Evolutionary conservation across 2,797 vertebrate species (phyloP).

Genomic region (Peromyscus melanophrys): DNA sequence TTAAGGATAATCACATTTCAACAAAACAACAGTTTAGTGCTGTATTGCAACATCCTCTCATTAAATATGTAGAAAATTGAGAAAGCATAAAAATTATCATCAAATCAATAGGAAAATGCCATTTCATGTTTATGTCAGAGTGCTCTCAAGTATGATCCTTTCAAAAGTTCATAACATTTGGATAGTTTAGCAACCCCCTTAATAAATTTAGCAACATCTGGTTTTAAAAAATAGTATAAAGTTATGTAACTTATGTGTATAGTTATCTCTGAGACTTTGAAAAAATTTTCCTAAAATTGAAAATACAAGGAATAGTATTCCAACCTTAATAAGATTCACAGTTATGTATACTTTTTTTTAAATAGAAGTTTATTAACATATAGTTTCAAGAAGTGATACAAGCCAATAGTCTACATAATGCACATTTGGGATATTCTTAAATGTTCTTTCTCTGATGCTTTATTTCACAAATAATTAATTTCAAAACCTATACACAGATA

Average conservation of each 20-base stretch:
- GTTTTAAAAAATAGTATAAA: slow-evolving; percentile 7
- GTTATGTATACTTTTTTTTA: neutral
- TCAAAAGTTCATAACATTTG: neutral
- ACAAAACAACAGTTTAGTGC: neutral
- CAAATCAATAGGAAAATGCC: neutral
- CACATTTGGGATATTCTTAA: neutral
- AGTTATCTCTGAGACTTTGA: neutral
- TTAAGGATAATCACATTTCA: neutral
- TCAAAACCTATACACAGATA: slow-evolving; percentile 8
- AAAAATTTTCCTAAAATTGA: neutral
- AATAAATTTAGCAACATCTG: neutral
- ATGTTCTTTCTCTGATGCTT: neutral
- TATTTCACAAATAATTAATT: slow-evolving; percentile 22
- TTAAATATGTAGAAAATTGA: neutral
- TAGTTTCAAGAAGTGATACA: slow-evolving; percentile 26
- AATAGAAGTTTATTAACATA: slow-evolving; percentile 19
- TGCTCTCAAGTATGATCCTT: neutral
- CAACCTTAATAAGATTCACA: neutral
- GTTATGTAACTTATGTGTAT: neutral
- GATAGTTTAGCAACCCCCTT: neutral
- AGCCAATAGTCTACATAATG: neutral
- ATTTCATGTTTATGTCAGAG: neutral
- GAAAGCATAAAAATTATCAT: neutral
- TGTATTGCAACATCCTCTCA: neutral
- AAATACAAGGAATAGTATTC: neutral